These are phyloP conservation scores for Cryptus viduatorius DNA, from an alignment of 2,888 invertebrate species.

Conservation along the genomic window DNA sequence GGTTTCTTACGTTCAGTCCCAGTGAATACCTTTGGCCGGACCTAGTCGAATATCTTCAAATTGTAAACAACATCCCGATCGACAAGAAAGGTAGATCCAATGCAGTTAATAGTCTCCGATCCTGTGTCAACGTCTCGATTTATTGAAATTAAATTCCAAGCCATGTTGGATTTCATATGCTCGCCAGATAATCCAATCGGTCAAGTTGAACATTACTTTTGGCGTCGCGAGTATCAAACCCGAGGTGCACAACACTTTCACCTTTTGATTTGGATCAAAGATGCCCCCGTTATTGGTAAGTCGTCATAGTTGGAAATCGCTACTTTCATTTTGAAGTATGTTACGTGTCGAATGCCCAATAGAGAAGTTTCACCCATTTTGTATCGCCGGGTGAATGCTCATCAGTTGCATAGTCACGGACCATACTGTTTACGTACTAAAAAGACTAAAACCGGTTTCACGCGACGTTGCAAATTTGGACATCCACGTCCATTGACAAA, in stretches of 20 bases:
- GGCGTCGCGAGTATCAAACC: slow-evolving; percentile 69
- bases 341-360: slow-evolving; percentile 13
- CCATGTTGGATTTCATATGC: slow-evolving; percentile 72
- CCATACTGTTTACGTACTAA: slow-evolving; percentile 48
- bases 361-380: slow-evolving; percentile 22
- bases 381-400: slow-evolving; percentile 14
- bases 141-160: slow-evolving; percentile 75
- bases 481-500: no score
- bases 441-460: no score
- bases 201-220: slow-evolving; percentile 50
- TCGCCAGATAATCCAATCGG: slow-evolving; percentile 66
- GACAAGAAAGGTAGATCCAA: background rate
- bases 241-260: slow-evolving; percentile 71
- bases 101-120: no score
- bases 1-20: slow-evolving; percentile 46
- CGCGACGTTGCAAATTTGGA: no score
- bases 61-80: slow-evolving; percentile 25
- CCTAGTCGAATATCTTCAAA: slow-evolving; percentile 72
- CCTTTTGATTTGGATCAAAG: slow-evolving; percentile 76
- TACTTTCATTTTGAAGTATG: slow-evolving; percentile 69
- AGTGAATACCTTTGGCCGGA: slow-evolving; percentile 74
- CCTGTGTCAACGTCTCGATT: slow-evolving; percentile 74
- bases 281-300: slow-evolving; percentile 71
- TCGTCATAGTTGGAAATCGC: slow-evolving; percentile 71
- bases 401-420: slow-evolving; percentile 37